Percentiles rank a stretch among this genome's conserved stretches.
Evolutionary conservation across 1,140 invertebrate genomes (phyloP).

Genomic region (Spodoptera litura): DNA sequence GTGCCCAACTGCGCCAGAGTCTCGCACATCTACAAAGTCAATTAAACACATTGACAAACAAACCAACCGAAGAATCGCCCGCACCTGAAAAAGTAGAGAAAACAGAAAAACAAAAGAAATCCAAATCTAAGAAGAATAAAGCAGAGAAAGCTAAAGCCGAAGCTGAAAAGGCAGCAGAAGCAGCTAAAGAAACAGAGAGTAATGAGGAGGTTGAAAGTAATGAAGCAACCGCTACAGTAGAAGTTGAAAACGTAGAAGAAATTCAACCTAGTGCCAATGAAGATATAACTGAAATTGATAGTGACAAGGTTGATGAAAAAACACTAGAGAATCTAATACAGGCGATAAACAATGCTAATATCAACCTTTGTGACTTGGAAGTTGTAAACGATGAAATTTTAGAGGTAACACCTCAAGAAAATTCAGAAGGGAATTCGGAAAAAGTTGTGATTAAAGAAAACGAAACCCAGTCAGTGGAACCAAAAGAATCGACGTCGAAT

Average conservation of each 20-base stretch:
- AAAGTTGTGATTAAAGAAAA: conserved; percentile 32
- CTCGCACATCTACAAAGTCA: conserved; percentile 87
- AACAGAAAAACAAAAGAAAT: conserved; percentile 64
- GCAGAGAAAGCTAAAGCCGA: conserved; percentile 60
- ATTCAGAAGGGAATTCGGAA: conserved; percentile 12
- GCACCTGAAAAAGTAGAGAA: conserved; percentile 72
- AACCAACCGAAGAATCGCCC: conserved; percentile 52
- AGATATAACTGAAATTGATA: conserved; percentile 39
- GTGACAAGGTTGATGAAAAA: conserved; percentile 67
- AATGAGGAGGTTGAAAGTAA: conserved; percentile 54
- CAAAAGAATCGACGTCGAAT: conserved; percentile 18
- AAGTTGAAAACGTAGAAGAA: conserved; percentile 53
- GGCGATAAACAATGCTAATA: conserved; percentile 71
- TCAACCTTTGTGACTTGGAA: conserved; percentile 69
- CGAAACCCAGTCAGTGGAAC: background rate
- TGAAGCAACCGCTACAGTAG: conserved; percentile 45
- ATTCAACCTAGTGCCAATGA: conserved; percentile 54
- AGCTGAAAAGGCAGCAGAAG: conserved; percentile 55
- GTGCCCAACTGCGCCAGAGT: conserved; percentile 87
- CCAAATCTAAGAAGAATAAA: conserved; percentile 79
- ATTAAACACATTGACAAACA: conserved; percentile 81
- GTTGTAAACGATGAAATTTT: conserved; percentile 59
- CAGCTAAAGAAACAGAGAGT: conserved; percentile 55
- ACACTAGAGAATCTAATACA: conserved; percentile 71
- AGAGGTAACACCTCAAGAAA: conserved; percentile 4